Conservation (phyloP, 2,888 invertebrate genomes). For the Drosophila rubida region DNA sequence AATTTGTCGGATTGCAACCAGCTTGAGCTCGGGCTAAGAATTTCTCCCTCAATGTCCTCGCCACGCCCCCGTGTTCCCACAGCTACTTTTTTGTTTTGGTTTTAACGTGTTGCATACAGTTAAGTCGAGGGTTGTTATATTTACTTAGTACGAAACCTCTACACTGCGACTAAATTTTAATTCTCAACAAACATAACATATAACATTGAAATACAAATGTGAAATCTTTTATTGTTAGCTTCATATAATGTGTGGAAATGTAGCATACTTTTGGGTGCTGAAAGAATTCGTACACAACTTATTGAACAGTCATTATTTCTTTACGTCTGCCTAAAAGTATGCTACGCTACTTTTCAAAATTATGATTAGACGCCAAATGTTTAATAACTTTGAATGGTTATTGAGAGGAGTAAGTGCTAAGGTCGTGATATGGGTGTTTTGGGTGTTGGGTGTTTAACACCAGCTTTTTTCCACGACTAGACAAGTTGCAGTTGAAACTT, state of each 20-base stretch:
- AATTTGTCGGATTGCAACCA: conserved; percentile 62
- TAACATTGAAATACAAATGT: background rate
- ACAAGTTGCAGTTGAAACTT: conserved; percentile 30
- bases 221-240: background rate
- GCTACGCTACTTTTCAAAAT: background rate
- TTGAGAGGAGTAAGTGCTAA: conserved; percentile 1
- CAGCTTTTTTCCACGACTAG: background rate
- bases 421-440: background rate
- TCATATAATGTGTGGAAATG: background rate
- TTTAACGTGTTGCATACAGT: conserved; percentile 7
- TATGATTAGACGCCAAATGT: background rate
- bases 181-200: background rate
- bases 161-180: conserved; percentile 19
- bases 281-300: background rate
- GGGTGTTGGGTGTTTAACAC: background rate
- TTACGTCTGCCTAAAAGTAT: background rate
- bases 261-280: background rate
- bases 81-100: conserved; percentile 21
- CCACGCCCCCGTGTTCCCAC: conserved; percentile 10
- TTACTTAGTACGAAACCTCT: conserved; percentile 12
- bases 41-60: conserved; percentile 28
- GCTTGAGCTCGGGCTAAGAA: conserved; percentile 31
- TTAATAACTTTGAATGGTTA: no score
- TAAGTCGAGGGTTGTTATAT: conserved; percentile 10
- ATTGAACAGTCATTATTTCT: background rate